Percentiles rank a stretch among this genome's conserved stretches.
These are phyloP conservation scores for Clarias laeviceps DNA, from an alignment of 2,797 vertebrate genomes.

Conservation along the genomic window DNA sequence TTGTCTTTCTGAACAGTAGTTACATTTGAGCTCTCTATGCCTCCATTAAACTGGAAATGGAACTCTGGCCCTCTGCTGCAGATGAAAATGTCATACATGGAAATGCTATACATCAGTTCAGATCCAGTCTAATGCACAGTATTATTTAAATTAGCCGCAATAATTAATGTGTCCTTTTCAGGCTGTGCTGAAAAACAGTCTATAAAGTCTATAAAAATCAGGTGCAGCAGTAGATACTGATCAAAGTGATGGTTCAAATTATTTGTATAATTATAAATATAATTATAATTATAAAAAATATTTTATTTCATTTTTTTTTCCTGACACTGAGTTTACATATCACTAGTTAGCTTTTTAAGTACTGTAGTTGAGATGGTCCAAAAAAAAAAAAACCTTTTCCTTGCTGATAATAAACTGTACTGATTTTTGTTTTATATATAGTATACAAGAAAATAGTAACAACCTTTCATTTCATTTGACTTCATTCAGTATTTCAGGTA, in stretches of 20 bases:
- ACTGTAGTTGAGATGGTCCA: background rate
- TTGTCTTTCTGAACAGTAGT: slow-evolving; percentile 69
- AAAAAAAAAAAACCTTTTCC: too few relatives aligned
- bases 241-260: background rate
- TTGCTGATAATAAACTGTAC: background rate
- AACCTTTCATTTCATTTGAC: background rate
- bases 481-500: background rate
- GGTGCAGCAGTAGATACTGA: slow-evolving; percentile 2
- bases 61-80: slow-evolving; percentile 47
- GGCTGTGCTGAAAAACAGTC: slow-evolving; percentile 35
- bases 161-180: slow-evolving; percentile 42
- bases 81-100: slow-evolving; percentile 65
- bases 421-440: background rate
- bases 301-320: background rate
- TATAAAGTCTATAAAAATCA: slow-evolving; percentile 13
- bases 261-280: too few relatives aligned
- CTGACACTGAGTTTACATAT: background rate
- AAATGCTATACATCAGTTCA: slow-evolving; percentile 38
- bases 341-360: background rate
- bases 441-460: background rate
- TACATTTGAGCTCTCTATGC: slow-evolving; percentile 67
- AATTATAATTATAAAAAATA: too few relatives aligned
- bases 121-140: slow-evolving; percentile 39
- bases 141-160: slow-evolving; percentile 48
- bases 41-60: slow-evolving; percentile 63